Evolutionary conservation across 2,113 vertebrate species (phyloP), one percentile per base, ranked within the genome.

Genomic region (Lates calcarifer): DNA sequence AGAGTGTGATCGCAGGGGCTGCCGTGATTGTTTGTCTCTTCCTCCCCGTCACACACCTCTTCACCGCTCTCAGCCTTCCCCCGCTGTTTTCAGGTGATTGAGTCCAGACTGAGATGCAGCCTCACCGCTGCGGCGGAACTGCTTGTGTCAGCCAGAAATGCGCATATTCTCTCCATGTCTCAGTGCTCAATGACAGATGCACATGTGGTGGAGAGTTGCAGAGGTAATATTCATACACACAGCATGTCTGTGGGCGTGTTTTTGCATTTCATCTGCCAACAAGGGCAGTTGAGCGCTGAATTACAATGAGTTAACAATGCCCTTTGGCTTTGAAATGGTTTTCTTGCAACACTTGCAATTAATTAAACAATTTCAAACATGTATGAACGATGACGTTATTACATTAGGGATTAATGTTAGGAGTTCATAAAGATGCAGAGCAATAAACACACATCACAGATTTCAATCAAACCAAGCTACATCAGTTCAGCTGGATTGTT

Each of bases 81-180:
- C 63, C 57, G 5, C 45, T 37, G 79, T 4, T 14, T 67, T 70
- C 89, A 78, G 83, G 80, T 80, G 87, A 88, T 68, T 71, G 79
- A 84, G 76, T 51, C 74, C 77, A 77, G 51, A 74, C 33, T n/a
- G 65, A 79, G 72, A 65, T 17, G 70, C 29, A 31, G 71, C 56
- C 31, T 79, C 57, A 51, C 77, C 24, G 71, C 60, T 77, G 74
- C 26, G 41, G 41, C 6, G 35, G 47, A 72, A 62, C 43, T 85
- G 86, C 83, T n/a, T 72, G 69, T 1, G 75, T 85, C 84, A 87
- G 76, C 69, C 47, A 74, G 35, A 83, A 79, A 74, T 68, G 56
- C 31, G 53, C 39, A 17, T 13, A 31, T 53, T 31, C 12, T 39
- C 24, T 10, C 43, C 24, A 43, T 63, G 62, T 64, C 55, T 74